Evolutionary conservation across 2,113 vertebrate genomes (phyloP), one percentile per base, ranked within the genome.

Genomic region (Gambusia holbrooki): DNA sequence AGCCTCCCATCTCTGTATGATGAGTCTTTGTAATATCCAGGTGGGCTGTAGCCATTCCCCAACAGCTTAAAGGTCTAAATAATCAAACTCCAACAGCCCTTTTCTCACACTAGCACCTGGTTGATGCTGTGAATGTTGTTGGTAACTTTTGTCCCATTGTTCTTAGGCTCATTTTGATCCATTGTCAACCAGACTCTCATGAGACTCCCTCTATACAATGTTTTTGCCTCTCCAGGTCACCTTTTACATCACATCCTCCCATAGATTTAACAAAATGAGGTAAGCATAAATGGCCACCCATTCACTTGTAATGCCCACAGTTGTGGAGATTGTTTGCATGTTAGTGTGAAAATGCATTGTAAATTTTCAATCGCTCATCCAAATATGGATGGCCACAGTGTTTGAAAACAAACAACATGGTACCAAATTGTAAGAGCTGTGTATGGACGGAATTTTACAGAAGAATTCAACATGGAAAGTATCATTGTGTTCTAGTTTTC

Each of bases 71-170:
- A 87, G 89, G 58, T 63, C 37, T 83, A 90, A 84, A 88, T 89
- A 94, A 93, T 94, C 86, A 94, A 92, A 90, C 82, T 77, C 60
- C 74, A 85, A 73, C 0, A 0, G 32, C 71, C 73, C 78, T 86
- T 88, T 66, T 90, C 89, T 88, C 69, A 81, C 85, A 93, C 35
- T 62, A 90, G 86, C 92, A 84, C 73, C 90, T 93, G 93, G 86
- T 86, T n/a, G 37, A 81, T 83, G 77, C 85, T 87, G 87, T 84
- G 85, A 88, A 93, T 90, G 89, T 87, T 90, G 77, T 87, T 80
- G 87, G 74, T 91, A 84, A 92, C 76, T 91, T 79, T 76, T 84
- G 71, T 19, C 86, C 94, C 88, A 95, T 96, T 96, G 95, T 96
- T 93, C 69, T 67, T 54, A 32, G 28, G 68, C 80, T 87, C 87